phyloP scores from a whole-genome alignment of 1,140 invertebrate genomes.

The Nixonia krombeini region DNA sequence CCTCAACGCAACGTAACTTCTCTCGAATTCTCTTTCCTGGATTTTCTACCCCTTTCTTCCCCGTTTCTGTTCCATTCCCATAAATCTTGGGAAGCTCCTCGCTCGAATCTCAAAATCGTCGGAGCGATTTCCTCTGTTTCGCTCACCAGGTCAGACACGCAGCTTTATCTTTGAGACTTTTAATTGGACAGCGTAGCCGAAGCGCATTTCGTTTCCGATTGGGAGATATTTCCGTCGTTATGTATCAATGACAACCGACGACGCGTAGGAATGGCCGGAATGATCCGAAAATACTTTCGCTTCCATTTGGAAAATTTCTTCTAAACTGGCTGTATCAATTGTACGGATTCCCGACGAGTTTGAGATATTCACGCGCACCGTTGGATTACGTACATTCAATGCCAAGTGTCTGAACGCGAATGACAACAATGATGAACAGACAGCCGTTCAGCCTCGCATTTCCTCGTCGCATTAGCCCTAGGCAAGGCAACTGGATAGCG shows the following conservation, averaged over 20 bases:
- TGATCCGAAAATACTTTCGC: not conserved
- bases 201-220: not conserved
- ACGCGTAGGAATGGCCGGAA: no score
- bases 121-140: slow-evolving; percentile 30
- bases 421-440: slow-evolving; percentile 60
- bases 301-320: not conserved
- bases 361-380: slow-evolving; percentile 21
- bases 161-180: slow-evolving; percentile 36
- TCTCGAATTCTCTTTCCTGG: slow-evolving; percentile 16
- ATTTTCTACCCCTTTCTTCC: slow-evolving; percentile 6
- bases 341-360: slow-evolving; percentile 3
- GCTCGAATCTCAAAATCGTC: slow-evolving; percentile 34
- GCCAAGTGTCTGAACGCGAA: slow-evolving; percentile 50
- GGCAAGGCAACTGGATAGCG: slow-evolving; percentile 52
- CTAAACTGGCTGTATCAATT: no score
- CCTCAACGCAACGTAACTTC: slow-evolving; percentile 32
- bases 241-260: no score
- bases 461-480: slow-evolving; percentile 49
- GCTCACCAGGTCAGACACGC: slow-evolving; percentile 23
- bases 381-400: slow-evolving; percentile 47
- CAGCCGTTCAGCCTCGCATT: slow-evolving; percentile 53
- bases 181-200: slow-evolving; percentile 33
- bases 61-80: slow-evolving; percentile 28
- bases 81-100: slow-evolving; percentile 38
- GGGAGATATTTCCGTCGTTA: no score